Base-by-base conservation (phyloP, 2,797 vertebrate genomes). In the Lutjanus argentimaculatus region DNA sequence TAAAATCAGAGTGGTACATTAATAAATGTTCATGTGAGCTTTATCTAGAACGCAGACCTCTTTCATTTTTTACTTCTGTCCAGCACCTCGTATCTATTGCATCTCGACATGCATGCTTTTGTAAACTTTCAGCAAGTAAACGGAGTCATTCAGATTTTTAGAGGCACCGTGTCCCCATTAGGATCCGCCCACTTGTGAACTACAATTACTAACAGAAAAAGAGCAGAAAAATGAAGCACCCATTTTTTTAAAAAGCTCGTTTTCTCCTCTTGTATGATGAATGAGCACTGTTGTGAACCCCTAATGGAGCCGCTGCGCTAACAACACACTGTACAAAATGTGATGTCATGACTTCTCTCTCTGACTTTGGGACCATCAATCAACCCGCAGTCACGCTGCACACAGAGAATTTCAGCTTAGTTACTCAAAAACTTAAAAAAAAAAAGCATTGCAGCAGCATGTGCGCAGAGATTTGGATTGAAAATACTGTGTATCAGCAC, bases 281-380 rank as follows among this genome's bases (percentile, higher is more conserved):
- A 82, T 85, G 65, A 73, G 25, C 69, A 49, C 67, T 52, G 68
- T 57, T 68, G 61, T 79, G 72, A 65, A n/a, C 55, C 45, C 55
- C 57, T 81, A 61, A 82, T 77, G 65, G 62, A 66, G 79, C 82
- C 79, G 43, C 77, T 42, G 77, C 78, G 65, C 63, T 66, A 64
- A 82, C 82, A 71, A 67, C 75, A 69, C 78, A 51, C 73, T 51
- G 45, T 77, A 77, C 72, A 65, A 75, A 83, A 78, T 82, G 79
- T 89, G 69, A 85, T 86, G 87, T 88, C 86, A 84, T 80, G 91
- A 89, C 87, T 90, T 80, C 74, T 83, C 80, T 36, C 66, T 52
- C 66, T 51, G 75, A 89, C 81, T 84, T 82, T 73, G 66, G 61
- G 73, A 63, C 75, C 68, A 89, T 87, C 92, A 75, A 88, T 85